Percentiles rank a stretch among this genome's conserved stretches.
Evolutionary conservation across 2,888 invertebrate species (phyloP).

Genomic region (Entomobrya multifasciata): DNA sequence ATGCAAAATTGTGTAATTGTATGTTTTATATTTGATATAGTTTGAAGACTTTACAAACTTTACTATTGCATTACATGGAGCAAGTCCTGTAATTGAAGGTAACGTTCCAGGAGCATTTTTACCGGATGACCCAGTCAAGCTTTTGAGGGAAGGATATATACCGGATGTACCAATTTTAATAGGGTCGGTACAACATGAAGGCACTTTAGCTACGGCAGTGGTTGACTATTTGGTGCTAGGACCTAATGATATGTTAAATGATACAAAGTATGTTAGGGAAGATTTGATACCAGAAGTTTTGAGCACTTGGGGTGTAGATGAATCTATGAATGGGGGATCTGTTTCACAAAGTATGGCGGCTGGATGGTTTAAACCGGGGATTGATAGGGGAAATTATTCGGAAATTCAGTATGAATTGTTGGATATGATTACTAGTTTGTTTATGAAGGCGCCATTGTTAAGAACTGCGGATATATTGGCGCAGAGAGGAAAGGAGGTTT

Average conservation of each 20-base stretch:
- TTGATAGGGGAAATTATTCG: slow-evolving; percentile 45
- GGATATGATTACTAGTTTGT: slow-evolving; percentile 60
- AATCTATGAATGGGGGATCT: slow-evolving; percentile 60
- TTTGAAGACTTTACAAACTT: slow-evolving; percentile 51
- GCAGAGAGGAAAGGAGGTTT: slow-evolving; percentile 59
- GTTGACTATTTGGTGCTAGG: slow-evolving; percentile 53
- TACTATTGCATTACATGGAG: slow-evolving; percentile 45
- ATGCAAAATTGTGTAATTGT: too few species aligned
- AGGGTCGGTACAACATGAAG: slow-evolving; percentile 74
- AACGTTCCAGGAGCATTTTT: slow-evolving; percentile 72
- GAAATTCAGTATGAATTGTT: slow-evolving; percentile 59
- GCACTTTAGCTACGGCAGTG: slow-evolving; percentile 59
- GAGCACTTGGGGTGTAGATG: slow-evolving; percentile 61
- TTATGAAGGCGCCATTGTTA: slow-evolving; percentile 75
- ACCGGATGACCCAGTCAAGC: slow-evolving; percentile 65
- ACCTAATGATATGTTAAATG: slow-evolving; percentile 39
- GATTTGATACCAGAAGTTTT: slow-evolving; percentile 63
- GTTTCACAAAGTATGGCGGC: slow-evolving; percentile 59
- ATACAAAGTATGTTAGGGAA: slow-evolving; percentile 59
- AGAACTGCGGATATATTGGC: slow-evolving; percentile 75
- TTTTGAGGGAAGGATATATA: slow-evolving; percentile 52
- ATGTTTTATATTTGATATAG: background rate
- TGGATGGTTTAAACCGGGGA: slow-evolving; percentile 50
- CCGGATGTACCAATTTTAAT: slow-evolving; percentile 69
- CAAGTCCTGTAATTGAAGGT: slow-evolving; percentile 66